phyloP scores from a whole-genome alignment of 2,888 invertebrate genomes.

The Nymphalis urticae region DNA sequence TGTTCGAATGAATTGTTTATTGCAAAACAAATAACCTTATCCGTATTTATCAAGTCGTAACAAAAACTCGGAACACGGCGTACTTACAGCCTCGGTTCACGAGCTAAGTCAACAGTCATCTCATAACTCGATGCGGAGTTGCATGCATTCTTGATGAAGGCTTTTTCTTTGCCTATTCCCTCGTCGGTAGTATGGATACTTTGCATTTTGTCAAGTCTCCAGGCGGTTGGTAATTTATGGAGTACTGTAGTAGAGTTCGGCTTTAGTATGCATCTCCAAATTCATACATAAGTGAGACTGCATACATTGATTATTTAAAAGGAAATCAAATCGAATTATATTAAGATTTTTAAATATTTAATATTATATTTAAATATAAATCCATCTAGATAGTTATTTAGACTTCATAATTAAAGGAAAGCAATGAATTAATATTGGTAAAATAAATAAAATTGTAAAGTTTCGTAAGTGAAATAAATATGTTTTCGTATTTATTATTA shows the following conservation, averaged over 20 bases:
- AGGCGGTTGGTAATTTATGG: constrained; percentile 25
- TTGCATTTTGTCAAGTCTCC: constrained; percentile 42
- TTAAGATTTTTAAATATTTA: neutral
- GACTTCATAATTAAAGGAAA: no score
- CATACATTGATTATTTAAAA: neutral
- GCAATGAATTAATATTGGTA: no score
- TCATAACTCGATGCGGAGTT: constrained; percentile 64
- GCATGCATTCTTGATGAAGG: constrained; percentile 71
- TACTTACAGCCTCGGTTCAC: constrained; percentile 37
- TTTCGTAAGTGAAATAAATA: no score
- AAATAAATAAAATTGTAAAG: no score
- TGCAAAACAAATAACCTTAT: neutral
- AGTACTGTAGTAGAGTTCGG: constrained; percentile 14
- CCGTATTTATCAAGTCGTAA: constrained; percentile 19
- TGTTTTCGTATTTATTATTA: no score
- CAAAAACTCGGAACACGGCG: constrained; percentile 17
- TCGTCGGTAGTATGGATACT: constrained; percentile 34
- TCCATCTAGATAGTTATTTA: no score
- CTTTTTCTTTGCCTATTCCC: constrained; percentile 45
- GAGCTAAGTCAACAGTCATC: constrained; percentile 69
- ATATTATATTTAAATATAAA: neutral
- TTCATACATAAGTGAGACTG: constrained; percentile 2
- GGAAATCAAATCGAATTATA: neutral
- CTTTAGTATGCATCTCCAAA: neutral
- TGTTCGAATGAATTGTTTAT: neutral